Percentiles rank a stretch among this genome's conserved stretches.
Evolutionary conservation across 2,888 invertebrate genomes (phyloP).

Genomic region (Patella ulyssiponensis): DNA sequence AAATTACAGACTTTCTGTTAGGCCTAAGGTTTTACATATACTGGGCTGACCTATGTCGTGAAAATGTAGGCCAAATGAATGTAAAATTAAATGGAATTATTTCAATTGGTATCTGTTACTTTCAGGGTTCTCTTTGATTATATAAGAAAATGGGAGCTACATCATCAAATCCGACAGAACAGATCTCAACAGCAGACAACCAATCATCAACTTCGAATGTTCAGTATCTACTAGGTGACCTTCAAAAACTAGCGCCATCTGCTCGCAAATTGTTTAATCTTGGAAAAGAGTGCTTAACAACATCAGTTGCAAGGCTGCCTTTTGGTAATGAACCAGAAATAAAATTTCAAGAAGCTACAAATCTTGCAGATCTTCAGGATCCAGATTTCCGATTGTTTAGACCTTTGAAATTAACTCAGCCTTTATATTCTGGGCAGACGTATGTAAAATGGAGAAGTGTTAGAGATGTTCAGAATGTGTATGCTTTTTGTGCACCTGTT

Average conservation of each 20-base stretch:
- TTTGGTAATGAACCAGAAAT: not conserved
- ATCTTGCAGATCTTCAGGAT: not conserved
- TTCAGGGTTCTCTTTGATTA: too few relatives aligned
- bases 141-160: too few relatives aligned
- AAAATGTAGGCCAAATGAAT: too few relatives aligned
- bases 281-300: slow-evolving; percentile 31
- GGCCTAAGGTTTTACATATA: too few relatives aligned
- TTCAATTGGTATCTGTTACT: too few relatives aligned
- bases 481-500: slow-evolving; percentile 43
- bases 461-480: slow-evolving; percentile 46
- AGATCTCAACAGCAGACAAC: too few relatives aligned
- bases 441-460: slow-evolving; percentile 61
- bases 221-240: slow-evolving; percentile 41
- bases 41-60: too few relatives aligned
- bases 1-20: too few relatives aligned
- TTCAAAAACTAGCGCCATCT: slow-evolving; percentile 39
- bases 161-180: too few relatives aligned
- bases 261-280: slow-evolving; percentile 45
- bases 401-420: slow-evolving; percentile 41
- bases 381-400: slow-evolving; percentile 39
- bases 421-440: slow-evolving; percentile 53
- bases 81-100: too few relatives aligned
- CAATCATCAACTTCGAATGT: not conserved
- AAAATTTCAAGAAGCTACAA: not conserved
- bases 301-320: not conserved